phyloP scores from a whole-genome alignment of 2,888 invertebrate species.

The Pollenia labialis region DNA sequence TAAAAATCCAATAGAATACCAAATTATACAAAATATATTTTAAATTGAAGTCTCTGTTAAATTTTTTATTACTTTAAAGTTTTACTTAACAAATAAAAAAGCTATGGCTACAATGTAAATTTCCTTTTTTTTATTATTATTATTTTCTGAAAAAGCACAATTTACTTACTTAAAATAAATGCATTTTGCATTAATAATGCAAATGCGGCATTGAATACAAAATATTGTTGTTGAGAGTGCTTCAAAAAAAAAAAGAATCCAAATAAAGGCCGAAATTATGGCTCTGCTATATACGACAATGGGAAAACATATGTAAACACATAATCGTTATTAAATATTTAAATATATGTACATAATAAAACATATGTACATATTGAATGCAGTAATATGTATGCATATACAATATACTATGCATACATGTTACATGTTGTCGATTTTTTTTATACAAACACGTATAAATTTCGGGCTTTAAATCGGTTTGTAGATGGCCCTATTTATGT shows the following conservation, averaged over 20 bases:
- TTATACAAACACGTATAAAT: not conserved
- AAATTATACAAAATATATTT: too few species aligned
- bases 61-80: not conserved
- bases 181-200: slow-evolving; percentile 46
- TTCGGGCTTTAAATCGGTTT: slow-evolving; percentile 11
- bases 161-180: slow-evolving; percentile 38
- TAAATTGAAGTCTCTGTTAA: not conserved
- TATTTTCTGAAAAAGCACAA: not conserved
- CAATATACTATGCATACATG: not conserved
- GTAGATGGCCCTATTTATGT: not conserved
- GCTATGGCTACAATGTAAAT: slow-evolving; percentile 35
- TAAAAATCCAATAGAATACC: too few species aligned
- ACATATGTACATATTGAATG: not conserved
- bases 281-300: slow-evolving; percentile 31
- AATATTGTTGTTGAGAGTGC: slow-evolving; percentile 15
- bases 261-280: slow-evolving; percentile 7
- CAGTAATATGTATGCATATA: not conserved
- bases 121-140: not conserved
- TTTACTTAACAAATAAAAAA: not conserved
- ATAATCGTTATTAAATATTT: slow-evolving; percentile 56
- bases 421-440: not conserved
- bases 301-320: slow-evolving; percentile 42
- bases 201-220: slow-evolving; percentile 42
- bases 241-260: not conserved
- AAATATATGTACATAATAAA: not conserved